Base-by-base conservation (phyloP, 1,140 invertebrate species). In the Zaprionus ghesquierei region DNA sequence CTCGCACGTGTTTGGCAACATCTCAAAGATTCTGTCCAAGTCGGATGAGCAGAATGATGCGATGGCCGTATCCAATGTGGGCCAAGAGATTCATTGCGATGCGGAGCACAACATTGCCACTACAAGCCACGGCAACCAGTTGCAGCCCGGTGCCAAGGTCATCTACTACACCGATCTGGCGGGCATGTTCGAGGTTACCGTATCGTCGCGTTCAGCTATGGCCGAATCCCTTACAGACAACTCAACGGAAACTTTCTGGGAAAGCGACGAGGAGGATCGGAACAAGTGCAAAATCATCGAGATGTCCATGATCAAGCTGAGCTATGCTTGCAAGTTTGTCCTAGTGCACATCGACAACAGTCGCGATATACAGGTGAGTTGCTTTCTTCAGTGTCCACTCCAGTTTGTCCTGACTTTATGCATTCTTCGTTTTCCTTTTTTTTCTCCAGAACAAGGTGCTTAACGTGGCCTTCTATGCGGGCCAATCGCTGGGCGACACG, bases 241-340 rank as follows among this genome's bases (percentile, higher is more conserved):
- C 79, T 98, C 97, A 1, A 99, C 98, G 0, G 98, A 99, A 93
- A 99, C 98, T 0, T 99, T 99, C 92, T 99, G 98, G 98, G 98
- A 99, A 93, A 99, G 98, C 66, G 98, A 98, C 3, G 98, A 99
- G 80, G 98, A 99, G 90, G 98, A 99, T 92, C 93, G 96, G 58
- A 98, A 98, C 90, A 98, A 98, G 92, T 95, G 96, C 1, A 98
- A 99, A 91, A 93, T 93, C 1, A 94, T 97, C n/a, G 94, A 93
- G 13, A 92, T 96, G 12, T 92, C 91, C 0, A 89, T 92, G 76
- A 92, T 55, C 44, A 91, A 91, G 55, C 63, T 92, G 0, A 85
- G 68, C 62, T 92, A 90, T 61, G 92, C 93, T 10, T 93, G 93
- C 60, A 92, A 92, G 38, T 77, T 89, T 31, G 91, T 98, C 3